phyloP scores from a whole-genome alignment of 2,797 vertebrate genomes.

The Artibeus jamaicensis region DNA sequence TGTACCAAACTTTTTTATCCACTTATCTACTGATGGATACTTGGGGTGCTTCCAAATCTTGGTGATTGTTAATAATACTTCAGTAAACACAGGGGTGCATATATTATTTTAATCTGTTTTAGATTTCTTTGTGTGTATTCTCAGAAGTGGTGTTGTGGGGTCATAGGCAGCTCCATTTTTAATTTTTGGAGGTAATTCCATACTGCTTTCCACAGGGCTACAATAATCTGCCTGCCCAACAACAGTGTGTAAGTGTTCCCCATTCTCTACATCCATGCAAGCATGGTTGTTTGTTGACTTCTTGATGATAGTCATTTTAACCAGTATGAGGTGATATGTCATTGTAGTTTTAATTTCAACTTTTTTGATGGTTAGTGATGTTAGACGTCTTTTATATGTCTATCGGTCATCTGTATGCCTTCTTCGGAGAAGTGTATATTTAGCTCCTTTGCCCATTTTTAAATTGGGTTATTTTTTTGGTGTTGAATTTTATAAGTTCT shows the following conservation, averaged over 20 bases:
- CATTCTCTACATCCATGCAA: not conserved
- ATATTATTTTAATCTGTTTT: not conserved
- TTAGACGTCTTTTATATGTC: not conserved
- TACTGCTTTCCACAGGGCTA: not conserved
- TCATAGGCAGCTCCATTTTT: not conserved
- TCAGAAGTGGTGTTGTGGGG: not conserved
- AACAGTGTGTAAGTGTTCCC: not conserved
- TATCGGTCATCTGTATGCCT: not conserved
- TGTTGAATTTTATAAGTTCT: not conserved
- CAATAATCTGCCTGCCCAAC: not conserved
- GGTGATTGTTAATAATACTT: too few species aligned
- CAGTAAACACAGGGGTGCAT: not conserved
- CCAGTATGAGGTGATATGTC: not conserved
- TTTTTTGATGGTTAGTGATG: not conserved
- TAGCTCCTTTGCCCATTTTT: not conserved
- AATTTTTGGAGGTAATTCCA: not conserved
- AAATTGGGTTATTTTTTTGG: not conserved
- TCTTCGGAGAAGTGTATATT: not conserved
- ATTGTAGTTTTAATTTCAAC: not conserved
- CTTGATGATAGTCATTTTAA: not conserved
- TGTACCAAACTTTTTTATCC: too few species aligned
- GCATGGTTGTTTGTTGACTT: not conserved
- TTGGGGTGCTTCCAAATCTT: too few species aligned
- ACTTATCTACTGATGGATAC: too few species aligned
- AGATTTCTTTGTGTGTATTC: not conserved